Percentiles rank a stretch among this genome's conserved stretches.
Evolutionary conservation across 2,888 invertebrate genomes (phyloP).

Genomic region (Coremacera marginata): DNA sequence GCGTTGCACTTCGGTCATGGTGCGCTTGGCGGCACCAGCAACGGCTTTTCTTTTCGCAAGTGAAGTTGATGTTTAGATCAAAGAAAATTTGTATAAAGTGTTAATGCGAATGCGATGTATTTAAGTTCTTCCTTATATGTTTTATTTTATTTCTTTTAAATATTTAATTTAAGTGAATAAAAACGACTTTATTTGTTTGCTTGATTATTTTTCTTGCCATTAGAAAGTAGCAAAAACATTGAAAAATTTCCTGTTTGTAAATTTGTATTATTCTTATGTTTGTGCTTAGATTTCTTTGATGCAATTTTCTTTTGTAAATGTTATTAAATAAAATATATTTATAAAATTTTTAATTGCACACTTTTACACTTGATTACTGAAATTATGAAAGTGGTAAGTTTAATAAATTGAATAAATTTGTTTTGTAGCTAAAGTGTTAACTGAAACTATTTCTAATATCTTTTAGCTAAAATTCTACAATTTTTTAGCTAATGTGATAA

Average conservation of each 20-base stretch:
- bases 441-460: no score
- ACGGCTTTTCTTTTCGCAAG: conserved; percentile 8
- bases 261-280: neutral
- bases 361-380: no score
- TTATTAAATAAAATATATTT: neutral
- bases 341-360: no score
- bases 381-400: no score
- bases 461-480: no score
- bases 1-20: conserved; percentile 66
- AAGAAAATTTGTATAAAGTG: conserved; percentile 4
- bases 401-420: no score
- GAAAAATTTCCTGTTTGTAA: neutral
- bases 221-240: neutral
- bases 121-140: neutral
- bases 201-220: conserved; percentile 5
- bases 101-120: neutral
- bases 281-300: conserved; percentile 8
- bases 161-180: neutral
- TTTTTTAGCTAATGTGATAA: no score
- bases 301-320: neutral
- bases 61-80: neutral
- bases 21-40: conserved; percentile 51
- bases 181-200: neutral
- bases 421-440: no score
- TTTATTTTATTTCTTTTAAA: neutral